phyloP scores from a whole-genome alignment of 1,140 invertebrate species.

The Galleria mellonella region DNA sequence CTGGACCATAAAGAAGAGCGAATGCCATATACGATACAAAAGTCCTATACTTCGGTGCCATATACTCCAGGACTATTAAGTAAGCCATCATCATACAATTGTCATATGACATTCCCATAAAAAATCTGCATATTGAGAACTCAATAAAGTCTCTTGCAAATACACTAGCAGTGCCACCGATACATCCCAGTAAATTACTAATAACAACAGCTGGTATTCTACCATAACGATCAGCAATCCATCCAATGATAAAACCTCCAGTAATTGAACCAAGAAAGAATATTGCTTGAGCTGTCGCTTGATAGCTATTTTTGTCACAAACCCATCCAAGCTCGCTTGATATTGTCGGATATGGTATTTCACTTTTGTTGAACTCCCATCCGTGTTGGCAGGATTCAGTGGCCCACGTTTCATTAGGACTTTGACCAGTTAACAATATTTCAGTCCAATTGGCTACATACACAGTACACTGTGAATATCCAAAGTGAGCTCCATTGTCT shows the following conservation, averaged over 20 bases:
- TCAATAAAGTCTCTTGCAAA: slow-evolving; percentile 76
- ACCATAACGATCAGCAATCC: slow-evolving; percentile 79
- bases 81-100: slow-evolving; percentile 86
- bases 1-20: slow-evolving; percentile 77
- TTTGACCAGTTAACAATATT: slow-evolving; percentile 26
- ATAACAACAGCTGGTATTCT: slow-evolving; percentile 78
- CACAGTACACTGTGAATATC: slow-evolving; percentile 41
- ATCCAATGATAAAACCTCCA: slow-evolving; percentile 81
- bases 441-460: slow-evolving; percentile 52
- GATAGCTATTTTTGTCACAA: slow-evolving; percentile 77
- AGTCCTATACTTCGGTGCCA: slow-evolving; percentile 77
- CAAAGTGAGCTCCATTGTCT: slow-evolving; percentile 32
- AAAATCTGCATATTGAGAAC: slow-evolving; percentile 77
- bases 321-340: slow-evolving; percentile 77
- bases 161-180: slow-evolving; percentile 79
- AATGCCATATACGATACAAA: slow-evolving; percentile 78
- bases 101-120: slow-evolving; percentile 84
- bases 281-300: slow-evolving; percentile 79
- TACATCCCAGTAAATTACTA: slow-evolving; percentile 77
- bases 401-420: slow-evolving; percentile 30
- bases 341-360: slow-evolving; percentile 63
- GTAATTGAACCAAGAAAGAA: slow-evolving; percentile 81
- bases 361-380: slow-evolving; percentile 76
- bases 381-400: slow-evolving; percentile 71
- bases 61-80: slow-evolving; percentile 77